These are phyloP conservation scores for Sisyra nigra DNA, from an alignment of 2,888 invertebrate species.

Conservation along the genomic window DNA sequence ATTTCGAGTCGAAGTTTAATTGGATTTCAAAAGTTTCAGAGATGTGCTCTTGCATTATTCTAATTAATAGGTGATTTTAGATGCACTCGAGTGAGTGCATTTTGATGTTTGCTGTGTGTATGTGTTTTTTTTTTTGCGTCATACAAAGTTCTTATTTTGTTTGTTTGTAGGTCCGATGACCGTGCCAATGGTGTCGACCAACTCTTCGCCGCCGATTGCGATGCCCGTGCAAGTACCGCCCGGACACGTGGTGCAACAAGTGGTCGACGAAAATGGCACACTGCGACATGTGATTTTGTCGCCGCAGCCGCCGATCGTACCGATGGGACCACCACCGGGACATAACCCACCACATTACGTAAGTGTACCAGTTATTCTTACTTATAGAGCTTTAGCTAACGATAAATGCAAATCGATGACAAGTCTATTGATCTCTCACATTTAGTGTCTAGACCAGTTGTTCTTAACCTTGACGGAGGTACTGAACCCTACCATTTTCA, in stretches of 20 bases:
- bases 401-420: too few species aligned
- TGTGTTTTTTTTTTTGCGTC: neutral
- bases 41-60: too few species aligned
- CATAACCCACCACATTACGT: conserved; percentile 47
- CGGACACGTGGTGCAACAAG: conserved; percentile 81
- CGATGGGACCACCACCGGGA: conserved; percentile 35
- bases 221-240: conserved; percentile 87
- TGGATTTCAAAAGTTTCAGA: too few species aligned
- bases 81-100: too few species aligned
- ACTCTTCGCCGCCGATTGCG: conserved; percentile 57
- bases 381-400: too few species aligned
- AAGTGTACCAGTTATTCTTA: conserved; percentile 28
- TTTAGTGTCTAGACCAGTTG: too few species aligned
- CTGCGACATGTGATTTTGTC: conserved; percentile 82
- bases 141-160: neutral
- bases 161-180: conserved; percentile 60
- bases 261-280: conserved; percentile 78
- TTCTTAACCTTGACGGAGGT: too few species aligned
- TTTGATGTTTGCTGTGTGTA: neutral
- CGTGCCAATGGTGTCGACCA: conserved; percentile 72
- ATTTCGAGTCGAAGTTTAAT: too few species aligned
- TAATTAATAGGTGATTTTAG: too few species aligned
- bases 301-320: conserved; percentile 43
- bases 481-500: too few species aligned
- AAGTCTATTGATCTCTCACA: too few species aligned